Evolutionary conservation across 2,888 invertebrate species (phyloP).

Genomic region (Coecobrya sp.): DNA sequence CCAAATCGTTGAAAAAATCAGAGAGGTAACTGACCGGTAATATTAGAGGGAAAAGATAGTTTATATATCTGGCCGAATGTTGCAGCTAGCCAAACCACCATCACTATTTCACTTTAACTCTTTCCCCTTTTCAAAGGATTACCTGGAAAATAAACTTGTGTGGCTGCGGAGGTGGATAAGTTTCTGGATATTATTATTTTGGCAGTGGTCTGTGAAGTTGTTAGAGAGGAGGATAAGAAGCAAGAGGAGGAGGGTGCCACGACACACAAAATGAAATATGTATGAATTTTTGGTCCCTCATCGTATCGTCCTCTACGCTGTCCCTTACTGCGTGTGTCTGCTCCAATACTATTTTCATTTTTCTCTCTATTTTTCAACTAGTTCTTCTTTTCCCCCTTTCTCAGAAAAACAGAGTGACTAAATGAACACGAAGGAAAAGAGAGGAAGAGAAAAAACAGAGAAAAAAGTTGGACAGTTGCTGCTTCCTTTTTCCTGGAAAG

Average conservation of each 20-base stretch:
- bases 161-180: neutral
- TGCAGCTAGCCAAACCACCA: neutral
- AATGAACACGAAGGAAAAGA: constrained; percentile 62
- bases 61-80: neutral
- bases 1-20: neutral
- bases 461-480: constrained; percentile 70
- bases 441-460: constrained; percentile 8
- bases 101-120: constrained; percentile 17
- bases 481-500: constrained; percentile 49
- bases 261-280: constrained; percentile 75
- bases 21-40: constrained; percentile 49
- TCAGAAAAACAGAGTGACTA: constrained; percentile 39
- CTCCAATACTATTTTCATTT: neutral
- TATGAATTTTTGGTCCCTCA: constrained; percentile 65
- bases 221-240: constrained; percentile 10
- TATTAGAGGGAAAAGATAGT: neutral
- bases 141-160: constrained; percentile 49
- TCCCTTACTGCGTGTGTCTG: constrained; percentile 42
- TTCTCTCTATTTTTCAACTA: constrained; percentile 21
- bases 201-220: neutral
- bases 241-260: constrained; percentile 6
- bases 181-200: constrained; percentile 46
- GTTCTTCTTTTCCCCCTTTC: constrained; percentile 4
- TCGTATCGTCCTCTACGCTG: neutral
- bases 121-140: constrained; percentile 11